These are phyloP conservation scores for Stomatorhinus walkeri DNA, from an alignment of 2,797 vertebrate species.

Conservation along the genomic window DNA sequence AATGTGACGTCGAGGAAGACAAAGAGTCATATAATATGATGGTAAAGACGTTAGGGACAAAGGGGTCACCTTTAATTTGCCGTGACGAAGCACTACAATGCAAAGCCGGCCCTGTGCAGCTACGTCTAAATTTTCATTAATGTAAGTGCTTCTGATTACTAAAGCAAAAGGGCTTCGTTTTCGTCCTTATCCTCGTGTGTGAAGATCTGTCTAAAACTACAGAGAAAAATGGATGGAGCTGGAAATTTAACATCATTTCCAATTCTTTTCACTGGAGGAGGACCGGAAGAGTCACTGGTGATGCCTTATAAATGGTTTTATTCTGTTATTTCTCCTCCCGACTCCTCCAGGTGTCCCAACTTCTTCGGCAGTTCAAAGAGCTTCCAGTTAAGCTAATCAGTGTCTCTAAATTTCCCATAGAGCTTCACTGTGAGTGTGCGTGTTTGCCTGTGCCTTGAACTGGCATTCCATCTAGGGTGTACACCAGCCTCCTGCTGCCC, in stretches of 20 bases:
- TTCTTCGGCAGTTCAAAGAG: neutral
- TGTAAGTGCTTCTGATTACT: neutral
- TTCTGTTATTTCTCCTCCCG: neutral
- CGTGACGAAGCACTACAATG: neutral
- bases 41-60: neutral
- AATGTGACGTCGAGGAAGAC: neutral
- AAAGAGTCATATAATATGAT: neutral
- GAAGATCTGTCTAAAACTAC: neutral
- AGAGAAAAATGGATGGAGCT: neutral
- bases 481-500: neutral
- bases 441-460: neutral
- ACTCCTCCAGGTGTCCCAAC: neutral
- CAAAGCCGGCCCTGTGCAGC: neutral
- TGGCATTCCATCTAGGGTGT: neutral
- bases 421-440: neutral
- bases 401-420: neutral
- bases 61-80: neutral
- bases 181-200: neutral
- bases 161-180: neutral
- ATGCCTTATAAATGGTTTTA: neutral
- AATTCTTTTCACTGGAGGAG: neutral
- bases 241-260: neutral
- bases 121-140: neutral
- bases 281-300: neutral
- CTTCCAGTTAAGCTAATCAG: neutral